Evolutionary conservation across 2,888 invertebrate genomes (phyloP), one percentile per base, ranked within the genome.

Genomic region (Eristalis pertinax): DNA sequence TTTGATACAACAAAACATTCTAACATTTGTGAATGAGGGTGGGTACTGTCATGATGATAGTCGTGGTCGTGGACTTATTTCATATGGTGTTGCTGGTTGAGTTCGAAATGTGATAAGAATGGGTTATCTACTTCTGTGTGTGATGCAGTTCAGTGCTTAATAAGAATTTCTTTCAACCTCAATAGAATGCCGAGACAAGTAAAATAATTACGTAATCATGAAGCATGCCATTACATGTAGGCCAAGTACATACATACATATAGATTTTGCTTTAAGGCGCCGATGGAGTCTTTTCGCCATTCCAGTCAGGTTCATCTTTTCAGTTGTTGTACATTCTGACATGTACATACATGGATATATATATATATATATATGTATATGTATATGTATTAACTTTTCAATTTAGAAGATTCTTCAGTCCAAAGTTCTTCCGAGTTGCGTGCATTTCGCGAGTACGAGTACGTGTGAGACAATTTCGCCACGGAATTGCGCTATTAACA

Each of bases 401-500:
- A 32, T 8, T 10, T 32, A 50, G 8, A 19, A 19, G 50, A 50
- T 19, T 43, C 50, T 7, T 50, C n/a, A 50, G 50, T 50, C 50
- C 50, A 50, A 50, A 50, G 50, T 50, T 50, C 50, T 58, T 50
- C 13, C n/a, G 56, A 41, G 56, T 67, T 63, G 56, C 56, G 15
- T 62, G 38, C 43, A 56, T 72, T 67, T 72, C 29, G 43, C 29
- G 7, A 22, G 22, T 1, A 4, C n/a, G 58, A 41, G 41, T 43
- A 68, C 8, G 35, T 26, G 24, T 38, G 10, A 43, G 68, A 38
- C 58, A 64, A 58, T 63, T 29, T 63, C 35, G 29, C 43, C 22
- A n/a, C 7, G 56, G 68, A 81, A 81, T 56, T 82, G 56, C 50
- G 81, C 73, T 85, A 81, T 82, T 77, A 73, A 82, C 73, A 77